Percentiles rank a stretch among this genome's conserved stretches.
Conservation (phyloP, 2,113 vertebrate species). For the Varanus komodoensis region DNA sequence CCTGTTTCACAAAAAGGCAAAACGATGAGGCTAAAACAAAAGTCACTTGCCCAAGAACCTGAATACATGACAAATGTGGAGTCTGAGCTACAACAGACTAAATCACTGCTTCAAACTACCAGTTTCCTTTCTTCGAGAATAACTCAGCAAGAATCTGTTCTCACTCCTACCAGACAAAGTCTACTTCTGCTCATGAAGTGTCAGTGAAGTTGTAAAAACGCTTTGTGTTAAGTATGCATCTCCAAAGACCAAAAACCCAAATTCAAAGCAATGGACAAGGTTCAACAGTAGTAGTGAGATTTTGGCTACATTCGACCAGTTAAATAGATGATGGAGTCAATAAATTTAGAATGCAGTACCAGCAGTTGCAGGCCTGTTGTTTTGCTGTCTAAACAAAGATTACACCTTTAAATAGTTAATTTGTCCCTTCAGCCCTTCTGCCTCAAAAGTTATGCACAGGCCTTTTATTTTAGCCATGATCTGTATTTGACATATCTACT, state of each 20-base stretch:
- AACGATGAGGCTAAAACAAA: too few species aligned
- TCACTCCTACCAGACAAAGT: too few species aligned
- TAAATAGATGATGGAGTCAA: neutral
- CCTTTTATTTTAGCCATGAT: neutral
- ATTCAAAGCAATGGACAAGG: neutral
- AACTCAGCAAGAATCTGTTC: too few species aligned
- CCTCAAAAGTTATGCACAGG: neutral
- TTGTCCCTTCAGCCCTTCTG: neutral
- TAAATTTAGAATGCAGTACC: neutral
- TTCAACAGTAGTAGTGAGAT: neutral
- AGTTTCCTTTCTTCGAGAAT: too few species aligned
- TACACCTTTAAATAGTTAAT: neutral
- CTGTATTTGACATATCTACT: constrained; percentile 58
- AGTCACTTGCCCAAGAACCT: too few species aligned
- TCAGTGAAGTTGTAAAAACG: neutral
- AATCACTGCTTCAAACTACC: too few species aligned
- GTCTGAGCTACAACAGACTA: too few species aligned
- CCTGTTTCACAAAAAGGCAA: too few species aligned
- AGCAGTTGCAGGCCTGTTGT: too few species aligned
- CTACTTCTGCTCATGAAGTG: neutral
- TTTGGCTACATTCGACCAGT: neutral
- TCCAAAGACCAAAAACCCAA: neutral
- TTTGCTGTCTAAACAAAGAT: neutral
- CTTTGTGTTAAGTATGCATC: neutral
- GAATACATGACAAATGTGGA: too few species aligned